Percentiles rank a stretch among this genome's conserved stretches.
phyloP scores from a whole-genome alignment of 2,888 invertebrate species.

The Schizotus pectinicornis region DNA sequence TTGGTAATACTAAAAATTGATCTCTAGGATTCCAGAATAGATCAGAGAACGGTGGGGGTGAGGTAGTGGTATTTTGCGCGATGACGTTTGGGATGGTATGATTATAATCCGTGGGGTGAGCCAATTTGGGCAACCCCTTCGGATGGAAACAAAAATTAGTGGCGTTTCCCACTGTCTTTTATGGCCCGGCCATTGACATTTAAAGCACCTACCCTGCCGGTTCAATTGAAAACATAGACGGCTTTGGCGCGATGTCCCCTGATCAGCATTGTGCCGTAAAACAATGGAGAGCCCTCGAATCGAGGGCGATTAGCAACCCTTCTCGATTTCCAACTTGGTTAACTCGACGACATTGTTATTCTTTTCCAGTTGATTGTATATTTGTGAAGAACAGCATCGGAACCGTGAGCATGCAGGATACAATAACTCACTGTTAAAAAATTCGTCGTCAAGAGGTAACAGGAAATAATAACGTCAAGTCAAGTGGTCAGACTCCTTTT shows the following conservation, averaged over 20 bases:
- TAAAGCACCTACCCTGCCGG: no score
- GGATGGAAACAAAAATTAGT: no score
- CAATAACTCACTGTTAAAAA: conserved; percentile 4
- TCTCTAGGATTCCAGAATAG: no score
- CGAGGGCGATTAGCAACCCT: conserved; percentile 29
- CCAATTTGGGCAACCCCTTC: no score
- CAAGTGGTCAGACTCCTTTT: conserved; percentile 12
- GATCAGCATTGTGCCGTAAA: conserved; percentile 20
- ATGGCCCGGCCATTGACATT: no score
- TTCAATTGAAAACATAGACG: no score
- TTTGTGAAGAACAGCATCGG: conserved; percentile 13
- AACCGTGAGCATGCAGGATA: not conserved
- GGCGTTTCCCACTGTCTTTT: no score
- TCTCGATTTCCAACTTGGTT: conserved; percentile 31
- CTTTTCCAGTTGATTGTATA: conserved; percentile 36
- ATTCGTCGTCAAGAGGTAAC: not conserved
- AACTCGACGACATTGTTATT: conserved; percentile 32
- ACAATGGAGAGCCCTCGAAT: conserved; percentile 27
- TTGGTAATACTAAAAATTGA: no score
- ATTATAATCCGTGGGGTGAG: no score
- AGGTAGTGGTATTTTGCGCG: no score
- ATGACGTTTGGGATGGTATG: no score
- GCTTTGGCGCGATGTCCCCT: conserved; percentile 2
- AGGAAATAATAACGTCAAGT: conserved; percentile 2
- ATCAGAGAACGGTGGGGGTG: no score